Evolutionary conservation across 2,113 vertebrate species (phyloP), one percentile per base, ranked within the genome.

Genomic region (Corythornis vintsioides): DNA sequence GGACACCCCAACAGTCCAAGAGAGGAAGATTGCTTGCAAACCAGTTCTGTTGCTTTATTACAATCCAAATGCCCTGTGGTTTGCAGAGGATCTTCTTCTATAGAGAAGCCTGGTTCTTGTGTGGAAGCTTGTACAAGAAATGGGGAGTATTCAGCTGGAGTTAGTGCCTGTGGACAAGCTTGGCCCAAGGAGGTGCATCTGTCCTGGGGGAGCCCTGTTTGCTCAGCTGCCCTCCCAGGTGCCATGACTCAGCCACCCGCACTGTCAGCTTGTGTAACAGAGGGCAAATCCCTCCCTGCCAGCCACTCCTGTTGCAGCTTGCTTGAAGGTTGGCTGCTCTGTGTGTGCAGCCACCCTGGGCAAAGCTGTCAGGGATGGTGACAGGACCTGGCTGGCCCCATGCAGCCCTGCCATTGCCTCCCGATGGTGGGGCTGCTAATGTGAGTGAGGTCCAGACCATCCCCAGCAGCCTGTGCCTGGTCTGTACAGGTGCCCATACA

Each of bases 401-500:
- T 35, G 60, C 18, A 50, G 9, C 55, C 38, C 43, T 55, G 13
- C 19, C 33, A 8, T 21, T 50, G 71, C 25, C 61, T 67, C 31
- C 18, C 8, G 29, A 10, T 0, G 1, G 6, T n/a, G 31, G 11
- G 50, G n/a, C 40, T 65, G 80, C 29, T 81, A 52, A 4, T 0
- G 11, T 2, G 2, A 22, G 59, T 2, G 13, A 71, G 77, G 10
- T 4, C n/a, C 7, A 6, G 22, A 33, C 29, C 45, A 29, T 11
- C 3, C 53, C 55, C 0, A 0, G 43, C 0, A 1, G n/a, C 28
- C 56, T 13, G 11, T 45, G 74, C 50, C 55, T 7, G 2, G 2
- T 17, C 45, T 72, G 35, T 43, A 29, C 26, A 28, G 35, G 22
- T 75, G 79, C 14, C 61, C 29, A 16, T 26, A 18, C 0, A 0